A percentile compares a stretch with the other conserved stretches of the same genome.
phyloP scores from a whole-genome alignment of 2,888 invertebrate genomes.

The Tenthredo notha region DNA sequence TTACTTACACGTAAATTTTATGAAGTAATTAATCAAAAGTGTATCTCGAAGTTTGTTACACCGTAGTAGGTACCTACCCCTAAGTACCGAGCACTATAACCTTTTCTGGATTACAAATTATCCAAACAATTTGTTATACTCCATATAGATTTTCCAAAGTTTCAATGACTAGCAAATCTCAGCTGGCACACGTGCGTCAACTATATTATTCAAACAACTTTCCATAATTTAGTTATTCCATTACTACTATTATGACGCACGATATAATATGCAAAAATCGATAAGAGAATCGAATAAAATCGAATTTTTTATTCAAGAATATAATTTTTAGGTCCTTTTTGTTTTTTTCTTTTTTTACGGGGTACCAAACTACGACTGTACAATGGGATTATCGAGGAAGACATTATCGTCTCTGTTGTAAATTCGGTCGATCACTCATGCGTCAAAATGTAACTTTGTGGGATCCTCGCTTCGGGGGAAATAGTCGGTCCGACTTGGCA shows the following conservation, averaged over 20 bases:
- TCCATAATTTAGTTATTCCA: background rate
- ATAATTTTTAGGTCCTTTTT: background rate
- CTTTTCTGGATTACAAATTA: background rate
- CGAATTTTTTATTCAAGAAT: background rate
- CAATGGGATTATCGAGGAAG: background rate
- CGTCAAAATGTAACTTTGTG: slow-evolving; percentile 20
- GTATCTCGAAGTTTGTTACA: slow-evolving; percentile 2
- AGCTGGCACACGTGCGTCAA: background rate
- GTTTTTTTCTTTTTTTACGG: background rate
- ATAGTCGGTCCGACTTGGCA: slow-evolving; percentile 20
- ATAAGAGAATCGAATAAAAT: background rate
- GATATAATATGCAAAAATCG: background rate
- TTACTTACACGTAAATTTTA: background rate
- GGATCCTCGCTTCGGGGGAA: slow-evolving; percentile 19
- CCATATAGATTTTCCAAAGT: background rate
- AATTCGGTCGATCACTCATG: slow-evolving; percentile 34
- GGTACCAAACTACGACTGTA: background rate
- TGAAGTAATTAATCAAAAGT: slow-evolving; percentile 26
- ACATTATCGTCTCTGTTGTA: slow-evolving; percentile 11
- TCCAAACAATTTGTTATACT: background rate
- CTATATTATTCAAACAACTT: slow-evolving; percentile 13
- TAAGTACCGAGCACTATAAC: background rate
- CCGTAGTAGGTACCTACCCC: background rate
- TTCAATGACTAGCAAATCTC: background rate
- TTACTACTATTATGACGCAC: background rate